Evolutionary conservation across 2,797 vertebrate species (phyloP), one percentile per base, ranked within the genome.

Genomic region (Falco rusticolus): DNA sequence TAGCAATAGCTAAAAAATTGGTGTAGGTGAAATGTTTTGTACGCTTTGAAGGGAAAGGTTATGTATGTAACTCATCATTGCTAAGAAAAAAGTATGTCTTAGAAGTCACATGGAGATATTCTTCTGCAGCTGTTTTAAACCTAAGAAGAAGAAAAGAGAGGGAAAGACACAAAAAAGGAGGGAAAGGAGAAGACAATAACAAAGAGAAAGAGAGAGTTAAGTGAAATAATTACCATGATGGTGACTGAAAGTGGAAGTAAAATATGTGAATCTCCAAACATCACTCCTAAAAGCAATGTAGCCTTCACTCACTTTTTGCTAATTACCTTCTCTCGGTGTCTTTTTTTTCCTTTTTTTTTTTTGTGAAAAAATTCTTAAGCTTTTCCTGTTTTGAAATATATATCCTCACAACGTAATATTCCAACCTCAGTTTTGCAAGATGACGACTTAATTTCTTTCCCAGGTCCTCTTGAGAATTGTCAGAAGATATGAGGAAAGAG

Each of bases 161-260:
- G 93, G 91, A 91, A 93, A 94, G 74, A 60, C 74, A 96, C 93
- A 94, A 87, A 93, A 88, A 95, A 70, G 1, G 31, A 76, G 80
- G 74, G 26, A 22, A 83, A 95, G 88, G 90, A 92, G 11, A 92
- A 37, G 91, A 97, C 83, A 94, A 94, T 94, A 74, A 96, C 89
- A 97, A 85, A 96, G 95, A 96, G 94, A 96, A 94, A 96, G 76
- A 97, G 82, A 95, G 94, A 94, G 85, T 95, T 96, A 95, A 94
- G 29, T 75, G 64, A 96, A 92, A 90, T 91, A 95, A 91, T 90
- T 94, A 92, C 10, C 25, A 57, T 74, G 39, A 87, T 89, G 50
- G n/a, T 68, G 84, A 47, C 39, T 74, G 70, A 95, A 94, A 79
- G 37, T 19, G 85, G 64, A 90, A 90, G 75, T 71, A 93, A 95